Base-by-base conservation (phyloP, 2,797 vertebrate species). In the Molossus molossus region DNA sequence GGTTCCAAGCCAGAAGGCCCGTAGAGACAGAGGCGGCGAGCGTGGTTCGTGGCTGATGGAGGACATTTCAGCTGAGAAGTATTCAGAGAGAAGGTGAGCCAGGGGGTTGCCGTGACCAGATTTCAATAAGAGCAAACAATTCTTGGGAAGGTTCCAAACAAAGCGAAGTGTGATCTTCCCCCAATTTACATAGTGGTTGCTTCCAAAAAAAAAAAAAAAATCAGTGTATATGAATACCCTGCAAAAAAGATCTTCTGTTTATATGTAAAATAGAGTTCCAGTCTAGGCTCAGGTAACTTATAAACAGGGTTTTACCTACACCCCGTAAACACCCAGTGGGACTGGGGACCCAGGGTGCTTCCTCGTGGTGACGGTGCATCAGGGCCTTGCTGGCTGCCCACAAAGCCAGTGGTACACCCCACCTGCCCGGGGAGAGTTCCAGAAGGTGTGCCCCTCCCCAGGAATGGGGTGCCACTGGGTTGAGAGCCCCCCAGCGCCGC, bases 111-210 rank as follows among this genome's bases (percentile, higher is more conserved):
- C 4, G 2, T 37, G 69, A 75, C 72, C 76, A 13, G 91, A 75
- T 81, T 91, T 73, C 94, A 87, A 2, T 37, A 60, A 62, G 48
- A 58, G 50, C 2, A 6, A 86, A 88, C 65, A 45, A 37, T 94
- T 92, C 86, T 92, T 92, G 92, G 95, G 79, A 72, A 89, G 25
- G 33, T 48, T 91, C 96, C 95, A 97, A 87, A 53, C 53, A 69
- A 94, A 96, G 88, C 85, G 67, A 60, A 89, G 48, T 57, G 17
- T 70, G 48, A 92, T 92, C 79, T 87, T 90, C 53, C 75, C 84
- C 90, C 40, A 0, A n/a, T 92, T 90, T 94, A 89, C n/a, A 29
- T 4, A 58, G 50, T 57, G 87, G 65, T 90, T 72, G 79, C 90
- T 92, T 50, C n/a, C 1, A 50, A 73, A 55, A 75, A 85, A 76